Evolutionary conservation across 1,140 invertebrate genomes (phyloP), one percentile per base, ranked within the genome.

Genomic region (Zaprionus ghesquierei): DNA sequence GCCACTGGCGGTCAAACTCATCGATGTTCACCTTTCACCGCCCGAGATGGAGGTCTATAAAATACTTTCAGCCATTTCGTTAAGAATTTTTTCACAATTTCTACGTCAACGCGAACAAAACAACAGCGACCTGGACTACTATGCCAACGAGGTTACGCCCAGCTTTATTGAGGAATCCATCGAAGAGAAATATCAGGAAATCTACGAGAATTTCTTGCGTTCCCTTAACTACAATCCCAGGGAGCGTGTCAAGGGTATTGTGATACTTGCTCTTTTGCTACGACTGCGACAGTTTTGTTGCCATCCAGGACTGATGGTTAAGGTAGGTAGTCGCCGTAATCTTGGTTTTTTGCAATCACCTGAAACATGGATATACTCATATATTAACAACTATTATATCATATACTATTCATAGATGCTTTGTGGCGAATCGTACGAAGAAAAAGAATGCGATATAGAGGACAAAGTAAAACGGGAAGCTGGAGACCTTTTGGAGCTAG

Each of bases 211-310:
- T 46, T 81, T 81, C 18, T 31, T 81, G 2, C 25, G 15, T 1
- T 77, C 74, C 1, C 64, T 81, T 18, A 79, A 73, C 5, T 81
- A 81, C 23, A 31, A 69, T 62, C 78, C 79, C 0, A n/a, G 8
- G 0, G 50, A 54, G 8, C 65, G 49, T n/a, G 50, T 81, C 0
- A 22, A 63, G 9, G 78, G 79, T 8, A 81, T 81, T 1, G 60
- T 81, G 3, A 76, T 84, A 3, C 65, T 84, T 13, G 80, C 85
- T 8, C 33, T 82, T 0, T 35, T 84, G 1, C 51, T 82, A 25
- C 75, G 80, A 3, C n/a, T 82, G 35, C 80, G 80, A 13, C 80
- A 82, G 27, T 82, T 82, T 51, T 82, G 80, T 27, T 84, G 80
- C 15, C 80, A 82, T 46, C 80, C 80, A 3, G 70, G 75, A 12